phyloP scores from a whole-genome alignment of 2,888 invertebrate species.

The Ganaspis brasiliensis region DNA sequence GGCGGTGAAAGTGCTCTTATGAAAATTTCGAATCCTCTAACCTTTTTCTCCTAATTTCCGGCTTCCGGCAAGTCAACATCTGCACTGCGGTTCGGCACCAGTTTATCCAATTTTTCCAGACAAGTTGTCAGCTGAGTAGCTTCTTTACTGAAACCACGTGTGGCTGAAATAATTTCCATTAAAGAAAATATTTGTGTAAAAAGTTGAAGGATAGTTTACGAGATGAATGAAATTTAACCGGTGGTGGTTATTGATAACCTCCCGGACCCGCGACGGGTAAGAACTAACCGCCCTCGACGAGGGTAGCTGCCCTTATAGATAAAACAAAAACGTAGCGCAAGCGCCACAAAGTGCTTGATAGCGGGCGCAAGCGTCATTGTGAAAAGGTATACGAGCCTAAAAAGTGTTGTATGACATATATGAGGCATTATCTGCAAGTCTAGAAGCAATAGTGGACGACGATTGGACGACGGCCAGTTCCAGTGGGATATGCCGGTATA shows the following conservation, averaged over 20 bases:
- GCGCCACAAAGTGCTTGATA: conserved; percentile 50
- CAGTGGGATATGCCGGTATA: conserved; percentile 29
- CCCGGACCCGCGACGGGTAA: conserved; percentile 66
- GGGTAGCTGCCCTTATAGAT: conserved; percentile 72
- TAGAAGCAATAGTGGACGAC: conserved; percentile 31
- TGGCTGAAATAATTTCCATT: neutral
- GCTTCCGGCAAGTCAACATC: conserved; percentile 6
- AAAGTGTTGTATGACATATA: conserved; percentile 14
- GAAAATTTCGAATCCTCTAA: neutral
- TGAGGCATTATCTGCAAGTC: conserved; percentile 10
- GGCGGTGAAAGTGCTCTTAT: conserved; percentile 26
- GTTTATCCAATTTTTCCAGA: neutral
- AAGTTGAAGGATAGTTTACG: neutral
- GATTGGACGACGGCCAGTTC: conserved; percentile 34
- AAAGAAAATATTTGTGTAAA: neutral
- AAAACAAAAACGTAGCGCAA: conserved; percentile 63
- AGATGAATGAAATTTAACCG: too few relatives aligned
- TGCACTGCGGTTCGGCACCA: conserved; percentile 28
- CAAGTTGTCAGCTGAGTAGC: neutral
- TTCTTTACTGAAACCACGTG: neutral
- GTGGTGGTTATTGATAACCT: neutral
- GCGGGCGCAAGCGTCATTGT: conserved; percentile 41
- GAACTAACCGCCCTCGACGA: conserved; percentile 68
- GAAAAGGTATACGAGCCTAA: conserved; percentile 19
- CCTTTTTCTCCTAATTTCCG: conserved; percentile 27